Base-by-base conservation (phyloP, 2,888 invertebrate genomes). In the Zygothrica quintamaculata region DNA sequence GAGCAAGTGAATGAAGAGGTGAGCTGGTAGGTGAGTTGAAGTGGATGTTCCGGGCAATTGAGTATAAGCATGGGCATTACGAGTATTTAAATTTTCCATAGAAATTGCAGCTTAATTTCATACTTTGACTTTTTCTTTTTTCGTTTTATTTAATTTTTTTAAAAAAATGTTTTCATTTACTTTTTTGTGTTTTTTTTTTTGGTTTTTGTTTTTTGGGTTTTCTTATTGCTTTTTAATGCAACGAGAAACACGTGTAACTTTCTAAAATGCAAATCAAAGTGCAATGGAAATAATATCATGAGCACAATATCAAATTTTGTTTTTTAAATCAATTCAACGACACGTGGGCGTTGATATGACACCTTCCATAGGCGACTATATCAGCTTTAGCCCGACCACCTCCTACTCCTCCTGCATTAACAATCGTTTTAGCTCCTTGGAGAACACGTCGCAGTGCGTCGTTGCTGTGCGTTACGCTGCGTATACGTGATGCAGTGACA, bases 251-350 rank as follows among this genome's bases (percentile, higher is more conserved):
- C 73, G 65, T 80, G 75, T 80, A 71, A 75, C 80, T 81, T 81
- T 81, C 80, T 81, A 81, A 81, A 81, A 81, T 81, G 80, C 80
- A 75, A 81, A 81, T 80, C 31, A 43, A 66, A 74, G 39, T 84
- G 84, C 84, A 84, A 64, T 75, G 72, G 75, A 84, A 78, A 81
- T 76, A 52, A 36, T 42, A 67, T 65, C 81, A 75, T 66, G 77
- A 79, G 68, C 71, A 68, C 59, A 79, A 22, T 79, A 79, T 79
- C 70, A 79, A 73, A 66, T 66, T 74, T 77, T n/a, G n/a, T n/a
- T n/a, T n/a, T n/a, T 43, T 57, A 62, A 55, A 57, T 65, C 62
- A 47, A 51, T 40, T 48, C 43, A 42, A 52, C 42, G 61, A 77
- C 77, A 66, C 71, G 79, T 82, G 80, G 80, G 84, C 79, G 81